These are phyloP conservation scores for Neoarius graeffei DNA, from an alignment of 2,113 vertebrate species.

Conservation along the genomic window DNA sequence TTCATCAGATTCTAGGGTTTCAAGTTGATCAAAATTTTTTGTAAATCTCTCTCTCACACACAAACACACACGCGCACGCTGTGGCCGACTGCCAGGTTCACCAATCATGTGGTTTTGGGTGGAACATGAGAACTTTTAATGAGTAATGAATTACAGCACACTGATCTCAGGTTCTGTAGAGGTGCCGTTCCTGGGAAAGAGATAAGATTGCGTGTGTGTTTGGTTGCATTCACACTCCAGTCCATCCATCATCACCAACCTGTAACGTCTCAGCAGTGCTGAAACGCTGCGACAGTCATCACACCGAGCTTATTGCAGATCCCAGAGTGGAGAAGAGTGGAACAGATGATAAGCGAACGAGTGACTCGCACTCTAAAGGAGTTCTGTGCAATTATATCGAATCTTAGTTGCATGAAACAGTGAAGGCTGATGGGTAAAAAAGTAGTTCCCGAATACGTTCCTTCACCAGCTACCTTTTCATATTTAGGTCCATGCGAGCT, in stretches of 20 bases:
- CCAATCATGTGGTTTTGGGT: conserved; percentile 21
- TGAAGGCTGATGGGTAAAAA: neutral
- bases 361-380: neutral
- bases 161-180: neutral
- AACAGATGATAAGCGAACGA: neutral
- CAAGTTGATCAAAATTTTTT: neutral
- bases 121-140: conserved; percentile 32
- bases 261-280: neutral
- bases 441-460: neutral
- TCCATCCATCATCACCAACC: neutral
- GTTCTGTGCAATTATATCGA: neutral
- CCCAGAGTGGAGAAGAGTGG: neutral
- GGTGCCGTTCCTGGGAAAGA: neutral
- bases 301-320: neutral
- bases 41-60: conserved; percentile 6
- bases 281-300: neutral
- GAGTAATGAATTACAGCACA: neutral
- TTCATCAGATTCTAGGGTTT: too few species aligned
- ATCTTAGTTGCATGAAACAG: neutral
- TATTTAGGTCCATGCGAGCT: neutral
- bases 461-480: neutral
- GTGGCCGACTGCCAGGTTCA: conserved; percentile 20
- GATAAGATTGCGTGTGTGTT: neutral
- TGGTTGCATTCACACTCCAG: neutral
- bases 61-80: neutral